Conservation (phyloP, 2,888 invertebrate species). For the Crocallis elinguaria region DNA sequence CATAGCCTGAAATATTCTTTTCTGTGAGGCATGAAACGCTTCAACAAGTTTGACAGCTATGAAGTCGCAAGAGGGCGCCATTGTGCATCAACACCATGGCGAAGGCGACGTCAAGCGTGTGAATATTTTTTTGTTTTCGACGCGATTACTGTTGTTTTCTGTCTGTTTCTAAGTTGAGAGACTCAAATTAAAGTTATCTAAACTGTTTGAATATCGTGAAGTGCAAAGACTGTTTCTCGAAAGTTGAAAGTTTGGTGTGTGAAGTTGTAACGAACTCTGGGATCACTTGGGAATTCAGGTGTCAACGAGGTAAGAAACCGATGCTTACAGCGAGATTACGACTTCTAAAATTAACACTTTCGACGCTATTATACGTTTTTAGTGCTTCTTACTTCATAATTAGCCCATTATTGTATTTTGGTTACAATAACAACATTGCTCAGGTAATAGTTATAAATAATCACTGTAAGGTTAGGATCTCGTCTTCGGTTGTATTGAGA, state of each 20-base stretch:
- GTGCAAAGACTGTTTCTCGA: conserved; percentile 60
- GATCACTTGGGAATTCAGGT: conserved; percentile 82
- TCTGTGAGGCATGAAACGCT: conserved; percentile 49
- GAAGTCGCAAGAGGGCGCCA: conserved; percentile 59
- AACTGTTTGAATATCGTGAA: conserved; percentile 60
- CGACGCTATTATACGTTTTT: conserved; percentile 47
- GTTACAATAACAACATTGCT: conserved; percentile 44
- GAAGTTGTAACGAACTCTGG: conserved; percentile 81
- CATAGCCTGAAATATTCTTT: too few species aligned
- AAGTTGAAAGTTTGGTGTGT: conserved; percentile 76
- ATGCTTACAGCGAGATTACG: conserved; percentile 72
- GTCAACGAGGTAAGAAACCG: conserved; percentile 83
- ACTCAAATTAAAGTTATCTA: conserved; percentile 60
- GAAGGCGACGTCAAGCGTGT: conserved; percentile 78
- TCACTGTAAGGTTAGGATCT: conserved; percentile 75
- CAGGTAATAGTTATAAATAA: conserved; percentile 78
- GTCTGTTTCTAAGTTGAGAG: conserved; percentile 72
- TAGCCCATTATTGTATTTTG: conserved; percentile 43
- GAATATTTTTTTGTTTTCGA: conserved; percentile 80
- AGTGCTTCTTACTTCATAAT: conserved; percentile 41
- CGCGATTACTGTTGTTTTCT: conserved; percentile 71
- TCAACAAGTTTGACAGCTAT: conserved; percentile 36
- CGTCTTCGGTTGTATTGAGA: conserved; percentile 56
- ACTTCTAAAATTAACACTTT: conserved; percentile 68
- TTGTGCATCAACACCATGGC: conserved; percentile 77